Base-by-base conservation (phyloP, 2,888 invertebrate species). In the Archaeoteleia sp. region DNA sequence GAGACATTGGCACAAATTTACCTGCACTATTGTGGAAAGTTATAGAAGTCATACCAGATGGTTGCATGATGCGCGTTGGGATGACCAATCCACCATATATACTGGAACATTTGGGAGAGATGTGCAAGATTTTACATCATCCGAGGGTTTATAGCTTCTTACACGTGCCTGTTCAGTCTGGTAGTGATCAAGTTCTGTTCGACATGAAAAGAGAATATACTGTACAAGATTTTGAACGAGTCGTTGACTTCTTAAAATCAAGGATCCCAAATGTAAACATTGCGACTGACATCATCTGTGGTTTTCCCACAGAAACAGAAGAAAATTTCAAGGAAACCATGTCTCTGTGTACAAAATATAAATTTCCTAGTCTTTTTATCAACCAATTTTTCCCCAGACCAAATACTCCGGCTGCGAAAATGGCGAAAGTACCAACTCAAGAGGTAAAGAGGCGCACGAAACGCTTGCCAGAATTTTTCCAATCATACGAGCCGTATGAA, bases 31-130 rank as follows among this genome's bases (percentile, higher is more conserved):
- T 99, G 14, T 91, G 93, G 90, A 87, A 90, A 81, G 87, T 99
- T n/a, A 93, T 98, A 0, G 90, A 93, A 51, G 90, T 91, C 8
- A 90, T 93, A 53, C 93, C 93, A 0, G 86, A 90, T 30, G 91
- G 92, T 4, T 94, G 94, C 74, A 89, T 93, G 85, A 88, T 96
- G 78, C 89, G 97, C 40, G 88, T 98, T 20, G 99, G 98, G 8
- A 99, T 98, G 96, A 98, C 98, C 43, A 98, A 98, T 87, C 98
- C 98, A 0, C 98, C 98, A 0, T 99, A 99, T 83, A 98, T 99
- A 61, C 87, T 98, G 55, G 97, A 98, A 75, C 96, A 98, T 83
- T 86, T 98, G 13, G 91, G 93, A 84, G 94, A 96, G 81, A 94
- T 98, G 53, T 92, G 95, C 0, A 90, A 91, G 79, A 94, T 98